Base-by-base conservation (phyloP, 2,113 vertebrate species). In the Pampusana beccarii region DNA sequence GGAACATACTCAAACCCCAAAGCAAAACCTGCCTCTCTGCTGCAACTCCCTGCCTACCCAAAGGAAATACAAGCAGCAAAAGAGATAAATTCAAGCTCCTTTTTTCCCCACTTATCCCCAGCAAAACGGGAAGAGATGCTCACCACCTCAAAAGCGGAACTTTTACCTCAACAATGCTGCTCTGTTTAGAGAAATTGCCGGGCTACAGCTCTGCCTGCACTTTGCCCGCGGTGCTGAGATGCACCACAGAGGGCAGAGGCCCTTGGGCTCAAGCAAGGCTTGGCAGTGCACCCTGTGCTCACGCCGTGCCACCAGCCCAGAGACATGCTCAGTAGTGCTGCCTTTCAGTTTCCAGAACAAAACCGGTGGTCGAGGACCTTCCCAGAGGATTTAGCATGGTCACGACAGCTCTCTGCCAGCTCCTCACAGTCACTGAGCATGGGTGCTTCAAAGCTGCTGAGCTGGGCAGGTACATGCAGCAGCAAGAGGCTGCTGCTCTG, bases 251-350 rank as follows among this genome's bases (percentile, higher is more conserved):
- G 40, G 51, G 23, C 44, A 58, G 50, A 34, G 83, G 60, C 28
- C 56, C 58, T 19, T 42, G 11, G 17, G 51, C 50, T 64, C 48
- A 56, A 34, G n/a, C 48, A 85, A 34, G 66, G 44, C 44, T 38
- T 0, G 0, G 36, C 48, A 3, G 1, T 1, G 17, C 26, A 26
- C 29, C 0, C 0, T 4, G 28, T 24, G 57, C 53, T 84, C 34
- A 54, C 2, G 20, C 19, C 8, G 44, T 51, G 40, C 40, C 79
- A 46, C 46, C 33, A 91, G 26, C 69, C 65, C 60, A 51, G 33
- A 13, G 3, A 15, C 24, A 14, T 3, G 12, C 20, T 74, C 16
- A 26, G 11, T 16, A 44, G 16, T 1, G 10, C 31, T 70, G 72
- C 36, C 34, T 51, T 81, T 57, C 83, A 64, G 69, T 42, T 84